These are phyloP conservation scores for Agonum fuliginosum DNA, from an alignment of 2,888 invertebrate genomes.

Conservation along the genomic window DNA sequence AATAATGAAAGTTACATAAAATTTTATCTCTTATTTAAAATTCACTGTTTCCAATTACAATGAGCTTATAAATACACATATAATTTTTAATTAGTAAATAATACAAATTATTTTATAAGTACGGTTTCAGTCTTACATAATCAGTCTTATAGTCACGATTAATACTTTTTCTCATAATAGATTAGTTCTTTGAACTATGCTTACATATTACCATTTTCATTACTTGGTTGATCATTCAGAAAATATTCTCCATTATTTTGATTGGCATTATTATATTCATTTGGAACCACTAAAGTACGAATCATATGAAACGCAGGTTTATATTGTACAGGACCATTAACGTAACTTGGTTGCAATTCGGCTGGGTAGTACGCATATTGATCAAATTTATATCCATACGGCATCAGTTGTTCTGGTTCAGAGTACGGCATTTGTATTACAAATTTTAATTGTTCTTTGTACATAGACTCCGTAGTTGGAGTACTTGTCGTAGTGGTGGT, in stretches of 20 bases:
- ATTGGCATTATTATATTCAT: conserved; percentile 58
- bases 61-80: no score
- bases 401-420: conserved; percentile 61
- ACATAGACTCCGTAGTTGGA: conserved; percentile 62
- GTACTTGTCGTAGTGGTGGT: conserved; percentile 61
- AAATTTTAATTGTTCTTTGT: conserved; percentile 68
- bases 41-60: no score
- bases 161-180: neutral
- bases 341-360: conserved; percentile 67
- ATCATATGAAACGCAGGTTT: conserved; percentile 69
- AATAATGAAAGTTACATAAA: no score
- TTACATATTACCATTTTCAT: conserved; percentile 24
- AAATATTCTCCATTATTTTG: neutral
- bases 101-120: neutral
- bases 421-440: conserved; percentile 69
- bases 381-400: conserved; percentile 68
- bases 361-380: conserved; percentile 69
- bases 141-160: neutral
- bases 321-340: conserved; percentile 69
- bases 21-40: no score
- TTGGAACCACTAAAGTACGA: conserved; percentile 68
- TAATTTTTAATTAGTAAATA: no score
- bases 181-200: neutral
- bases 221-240: neutral
- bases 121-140: no score